A percentile compares a stretch with the other conserved stretches of the same genome.
Conservation (phyloP, 2,797 vertebrate genomes). For the Nasua narica region DNA sequence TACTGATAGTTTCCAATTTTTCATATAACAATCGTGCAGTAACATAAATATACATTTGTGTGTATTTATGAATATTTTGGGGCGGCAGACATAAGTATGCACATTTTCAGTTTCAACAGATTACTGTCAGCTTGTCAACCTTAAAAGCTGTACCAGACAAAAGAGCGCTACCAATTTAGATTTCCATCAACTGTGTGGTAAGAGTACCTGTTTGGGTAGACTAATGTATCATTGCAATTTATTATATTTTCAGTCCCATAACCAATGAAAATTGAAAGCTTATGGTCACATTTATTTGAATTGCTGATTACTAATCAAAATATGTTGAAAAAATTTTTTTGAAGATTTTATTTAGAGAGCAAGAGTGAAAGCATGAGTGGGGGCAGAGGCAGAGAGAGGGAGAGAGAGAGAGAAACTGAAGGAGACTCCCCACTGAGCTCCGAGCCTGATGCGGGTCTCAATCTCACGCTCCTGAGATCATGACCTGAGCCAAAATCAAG, state of each 20-base stretch:
- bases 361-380: not conserved
- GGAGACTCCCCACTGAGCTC: not conserved
- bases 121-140: constrained; percentile 28
- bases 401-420: not conserved
- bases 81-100: not conserved
- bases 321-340: not conserved
- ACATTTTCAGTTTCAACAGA: constrained; percentile 23
- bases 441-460: not conserved
- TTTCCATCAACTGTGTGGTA: not conserved
- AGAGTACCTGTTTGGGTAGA: not conserved
- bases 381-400: not conserved
- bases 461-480: not conserved
- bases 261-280: constrained; percentile 23
- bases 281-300: not conserved
- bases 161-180: not conserved
- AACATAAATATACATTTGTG: constrained; percentile 20
- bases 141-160: not conserved
- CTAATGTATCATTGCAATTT: not conserved
- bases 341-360: not conserved
- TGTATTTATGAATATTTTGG: constrained; percentile 44
- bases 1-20: not conserved
- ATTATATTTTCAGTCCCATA: not conserved
- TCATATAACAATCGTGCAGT: not conserved
- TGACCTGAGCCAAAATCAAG: not conserved
- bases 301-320: not conserved